Conservation (phyloP, 2,888 invertebrate species). For the Drosophila colorata region DNA sequence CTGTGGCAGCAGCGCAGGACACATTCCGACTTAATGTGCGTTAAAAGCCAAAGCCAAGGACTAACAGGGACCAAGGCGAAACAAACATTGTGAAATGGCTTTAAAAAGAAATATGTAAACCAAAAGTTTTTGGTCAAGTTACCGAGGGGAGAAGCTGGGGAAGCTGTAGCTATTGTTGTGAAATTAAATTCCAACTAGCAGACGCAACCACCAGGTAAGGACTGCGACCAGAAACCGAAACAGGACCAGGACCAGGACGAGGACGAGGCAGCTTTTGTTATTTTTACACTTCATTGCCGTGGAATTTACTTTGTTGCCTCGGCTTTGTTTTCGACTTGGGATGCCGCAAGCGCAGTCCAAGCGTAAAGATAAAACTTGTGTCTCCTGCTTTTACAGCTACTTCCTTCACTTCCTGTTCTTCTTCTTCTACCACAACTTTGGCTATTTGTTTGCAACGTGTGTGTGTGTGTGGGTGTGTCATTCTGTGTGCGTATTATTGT, state of each 20-base stretch:
- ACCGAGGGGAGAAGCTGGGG: not conserved
- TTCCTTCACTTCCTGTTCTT: constrained; percentile 17
- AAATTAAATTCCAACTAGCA: constrained; percentile 76
- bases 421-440: constrained; percentile 42
- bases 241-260: constrained; percentile 1
- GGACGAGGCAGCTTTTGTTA: constrained; percentile 71
- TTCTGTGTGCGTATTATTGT: constrained; percentile 51
- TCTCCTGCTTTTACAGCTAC: constrained; percentile 55
- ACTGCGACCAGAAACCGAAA: not conserved
- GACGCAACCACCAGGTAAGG: constrained; percentile 21
- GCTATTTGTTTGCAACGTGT: constrained; percentile 38
- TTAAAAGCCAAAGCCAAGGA: constrained; percentile 63
- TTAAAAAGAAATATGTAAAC: constrained; percentile 79
- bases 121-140: constrained; percentile 72
- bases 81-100: constrained; percentile 48
- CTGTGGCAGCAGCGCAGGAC: constrained; percentile 50
- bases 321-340: constrained; percentile 71
- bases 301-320: constrained; percentile 76
- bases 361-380: constrained; percentile 80
- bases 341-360: constrained; percentile 69
- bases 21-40: constrained; percentile 79
- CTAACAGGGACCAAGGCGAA: constrained; percentile 21
- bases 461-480: constrained; percentile 9
- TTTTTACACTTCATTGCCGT: constrained; percentile 80
- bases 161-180: constrained; percentile 67